Evolutionary conservation across 2,888 invertebrate species (phyloP).

Genomic region (Selenia dentaria): DNA sequence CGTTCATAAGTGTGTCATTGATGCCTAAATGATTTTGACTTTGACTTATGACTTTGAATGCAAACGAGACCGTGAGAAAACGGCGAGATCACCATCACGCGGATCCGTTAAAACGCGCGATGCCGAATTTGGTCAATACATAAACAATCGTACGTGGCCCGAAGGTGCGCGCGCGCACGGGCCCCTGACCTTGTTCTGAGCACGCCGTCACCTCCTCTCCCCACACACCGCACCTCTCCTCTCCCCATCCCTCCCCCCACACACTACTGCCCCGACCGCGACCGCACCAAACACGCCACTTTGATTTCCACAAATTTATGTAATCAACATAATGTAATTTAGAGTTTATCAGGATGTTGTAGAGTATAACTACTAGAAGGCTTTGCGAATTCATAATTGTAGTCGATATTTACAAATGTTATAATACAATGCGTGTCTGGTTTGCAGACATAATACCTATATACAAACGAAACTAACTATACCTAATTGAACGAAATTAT

Average conservation of each 20-base stretch:
- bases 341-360: conserved; percentile 27
- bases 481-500: too few species aligned
- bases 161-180: conserved; percentile 58
- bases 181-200: conserved; percentile 73
- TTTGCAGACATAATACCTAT: too few species aligned
- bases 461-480: too few species aligned
- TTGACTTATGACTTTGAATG: too few species aligned
- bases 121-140: conserved; percentile 49
- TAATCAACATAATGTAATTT: conserved; percentile 52
- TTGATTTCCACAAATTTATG: conserved; percentile 65
- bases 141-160: conserved; percentile 39
- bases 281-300: conserved; percentile 49
- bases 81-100: conserved; percentile 26
- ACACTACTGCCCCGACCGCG: conserved; percentile 21
- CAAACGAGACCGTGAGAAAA: conserved; percentile 33
- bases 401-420: conserved; percentile 1
- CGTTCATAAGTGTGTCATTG: too few species aligned
- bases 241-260: conserved; percentile 32
- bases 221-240: conserved; percentile 37
- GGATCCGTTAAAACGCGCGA: conserved; percentile 29
- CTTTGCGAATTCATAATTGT: conserved; percentile 6
- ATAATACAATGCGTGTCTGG: too few species aligned
- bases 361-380: conserved; percentile 15
- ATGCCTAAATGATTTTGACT: too few species aligned
- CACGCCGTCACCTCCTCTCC: conserved; percentile 48